Evolutionary conservation across 2,888 invertebrate species (phyloP).

Genomic region (Taenaris catops): DNA sequence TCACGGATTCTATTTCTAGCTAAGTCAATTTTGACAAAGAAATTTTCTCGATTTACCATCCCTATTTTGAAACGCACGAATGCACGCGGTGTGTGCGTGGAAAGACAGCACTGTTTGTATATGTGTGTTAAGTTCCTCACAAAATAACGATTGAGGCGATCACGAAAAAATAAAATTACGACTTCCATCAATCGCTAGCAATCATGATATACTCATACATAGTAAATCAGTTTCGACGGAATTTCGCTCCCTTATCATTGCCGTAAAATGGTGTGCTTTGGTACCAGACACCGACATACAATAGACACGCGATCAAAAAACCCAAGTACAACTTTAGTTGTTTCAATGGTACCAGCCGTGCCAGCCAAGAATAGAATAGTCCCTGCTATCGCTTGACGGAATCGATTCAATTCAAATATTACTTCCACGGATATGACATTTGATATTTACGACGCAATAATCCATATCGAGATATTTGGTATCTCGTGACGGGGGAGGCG

Average conservation of each 20-base stretch:
- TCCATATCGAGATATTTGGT: constrained; percentile 55
- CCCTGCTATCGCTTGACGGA: constrained; percentile 65
- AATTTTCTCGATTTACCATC: no score
- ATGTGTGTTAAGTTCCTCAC: no score
- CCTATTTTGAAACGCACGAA: no score
- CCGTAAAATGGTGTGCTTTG: constrained; percentile 42
- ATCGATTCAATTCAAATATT: constrained; percentile 75
- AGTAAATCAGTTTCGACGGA: constrained; percentile 45
- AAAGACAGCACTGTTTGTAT: no score
- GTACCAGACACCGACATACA: constrained; percentile 42
- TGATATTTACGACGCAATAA: constrained; percentile 74
- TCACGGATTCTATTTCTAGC: no score
- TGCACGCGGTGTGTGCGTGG: no score
- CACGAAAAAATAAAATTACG: no score
- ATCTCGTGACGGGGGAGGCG: constrained; percentile 60
- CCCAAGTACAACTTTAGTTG: constrained; percentile 53
- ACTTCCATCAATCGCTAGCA: no score
- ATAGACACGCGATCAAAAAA: constrained; percentile 59
- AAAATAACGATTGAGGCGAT: no score
- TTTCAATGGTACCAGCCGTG: constrained; percentile 65
- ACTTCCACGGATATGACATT: constrained; percentile 72
- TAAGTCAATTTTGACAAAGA: no score
- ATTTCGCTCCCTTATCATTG: constrained; percentile 37
- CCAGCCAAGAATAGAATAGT: constrained; percentile 60
- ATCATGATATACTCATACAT: no score